Conservation (phyloP, 2,113 vertebrate species). For the Protomyctophum bolini region DNA sequence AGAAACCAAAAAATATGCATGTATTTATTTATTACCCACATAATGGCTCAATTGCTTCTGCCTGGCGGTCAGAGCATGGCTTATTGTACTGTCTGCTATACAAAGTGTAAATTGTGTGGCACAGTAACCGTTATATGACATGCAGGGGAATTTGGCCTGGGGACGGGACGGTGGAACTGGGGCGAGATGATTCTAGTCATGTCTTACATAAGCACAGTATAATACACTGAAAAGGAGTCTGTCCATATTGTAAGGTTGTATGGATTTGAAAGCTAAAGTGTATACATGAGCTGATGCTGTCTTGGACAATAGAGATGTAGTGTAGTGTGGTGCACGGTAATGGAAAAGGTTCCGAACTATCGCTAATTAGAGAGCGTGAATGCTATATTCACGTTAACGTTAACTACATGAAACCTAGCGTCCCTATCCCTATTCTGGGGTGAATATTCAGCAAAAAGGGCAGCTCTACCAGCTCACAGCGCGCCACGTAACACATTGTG, state of each 20-base stretch:
- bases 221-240: constrained; percentile 47
- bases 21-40: neutral
- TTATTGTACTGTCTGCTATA: neutral
- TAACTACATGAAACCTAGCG: too few species aligned
- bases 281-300: constrained; percentile 1
- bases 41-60: neutral
- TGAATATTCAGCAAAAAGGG: too few species aligned
- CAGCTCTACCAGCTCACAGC: too few species aligned
- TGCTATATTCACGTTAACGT: too few species aligned
- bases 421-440: too few species aligned
- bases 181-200: constrained; percentile 53
- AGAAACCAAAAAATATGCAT: too few species aligned
- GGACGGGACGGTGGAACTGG: constrained; percentile 53
- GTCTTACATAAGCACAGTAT: constrained; percentile 42
- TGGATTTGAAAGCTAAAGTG: constrained; percentile 19
- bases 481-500: too few species aligned
- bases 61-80: neutral
- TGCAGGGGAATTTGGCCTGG: constrained; percentile 32
- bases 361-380: too few species aligned
- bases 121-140: constrained; percentile 43
- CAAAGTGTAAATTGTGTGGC: constrained; percentile 2
- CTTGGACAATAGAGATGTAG: neutral
- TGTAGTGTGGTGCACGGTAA: neutral
- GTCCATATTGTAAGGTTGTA: constrained; percentile 21
- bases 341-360: neutral